Evolutionary conservation across 2,113 vertebrate genomes (phyloP).

Genomic region (Propithecus coquereli): DNA sequence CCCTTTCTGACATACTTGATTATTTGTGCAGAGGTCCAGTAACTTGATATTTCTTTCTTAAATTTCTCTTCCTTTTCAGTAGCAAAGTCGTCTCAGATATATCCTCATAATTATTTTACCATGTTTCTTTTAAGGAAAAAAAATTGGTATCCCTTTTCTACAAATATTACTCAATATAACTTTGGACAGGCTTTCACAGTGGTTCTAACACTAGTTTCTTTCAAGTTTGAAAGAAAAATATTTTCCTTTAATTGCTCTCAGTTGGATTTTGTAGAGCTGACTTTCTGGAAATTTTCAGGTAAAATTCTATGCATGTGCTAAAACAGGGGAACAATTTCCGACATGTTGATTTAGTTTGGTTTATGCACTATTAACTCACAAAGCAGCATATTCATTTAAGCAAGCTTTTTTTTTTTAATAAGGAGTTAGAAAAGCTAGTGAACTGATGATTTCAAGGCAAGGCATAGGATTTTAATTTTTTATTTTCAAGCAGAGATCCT

Average conservation of each 20-base stretch:
- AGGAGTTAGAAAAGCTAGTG: background rate
- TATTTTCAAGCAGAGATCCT: background rate
- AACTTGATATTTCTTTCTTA: background rate
- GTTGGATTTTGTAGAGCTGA: background rate
- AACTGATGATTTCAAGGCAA: background rate
- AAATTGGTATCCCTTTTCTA: background rate
- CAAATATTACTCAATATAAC: background rate
- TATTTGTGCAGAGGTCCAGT: background rate
- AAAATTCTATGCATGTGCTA: background rate
- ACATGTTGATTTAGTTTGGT: background rate
- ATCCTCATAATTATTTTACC: slow-evolving; percentile 1
- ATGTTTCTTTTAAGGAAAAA: slow-evolving; percentile 11
- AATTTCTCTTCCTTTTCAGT: slow-evolving; percentile 22
- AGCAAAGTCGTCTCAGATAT: slow-evolving; percentile 10
- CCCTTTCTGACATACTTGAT: background rate
- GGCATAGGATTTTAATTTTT: background rate
- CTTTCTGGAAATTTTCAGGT: background rate
- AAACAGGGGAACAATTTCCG: background rate
- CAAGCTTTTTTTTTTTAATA: background rate
- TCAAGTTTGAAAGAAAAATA: slow-evolving; percentile 33
- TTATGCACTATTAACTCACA: background rate
- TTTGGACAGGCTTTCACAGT: background rate
- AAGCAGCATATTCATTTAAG: background rate
- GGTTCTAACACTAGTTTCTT: slow-evolving; percentile 40
- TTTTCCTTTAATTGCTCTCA: slow-evolving; percentile 23